These are phyloP conservation scores for Yoshiicerus persimilis DNA, from an alignment of 1,140 invertebrate genomes.

Conservation along the genomic window DNA sequence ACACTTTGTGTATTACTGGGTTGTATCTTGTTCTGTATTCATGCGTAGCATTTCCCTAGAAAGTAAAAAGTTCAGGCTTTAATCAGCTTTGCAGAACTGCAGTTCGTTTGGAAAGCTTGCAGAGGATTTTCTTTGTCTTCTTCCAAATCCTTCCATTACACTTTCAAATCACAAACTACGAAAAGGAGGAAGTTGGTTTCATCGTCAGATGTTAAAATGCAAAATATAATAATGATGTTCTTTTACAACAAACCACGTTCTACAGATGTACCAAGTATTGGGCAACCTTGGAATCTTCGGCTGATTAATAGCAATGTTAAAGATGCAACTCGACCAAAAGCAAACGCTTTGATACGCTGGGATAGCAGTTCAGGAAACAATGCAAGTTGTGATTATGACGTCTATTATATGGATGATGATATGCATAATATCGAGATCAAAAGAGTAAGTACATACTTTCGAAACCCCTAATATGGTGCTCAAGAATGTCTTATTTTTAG, in stretches of 20 bases:
- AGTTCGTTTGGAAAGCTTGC: too few species aligned
- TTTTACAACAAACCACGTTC: neutral
- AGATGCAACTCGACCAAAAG: neutral
- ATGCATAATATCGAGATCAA: neutral
- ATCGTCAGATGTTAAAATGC: neutral
- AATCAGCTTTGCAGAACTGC: too few species aligned
- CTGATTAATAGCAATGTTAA: neutral
- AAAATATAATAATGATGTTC: neutral
- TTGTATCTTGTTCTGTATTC: too few species aligned
- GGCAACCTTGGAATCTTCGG: neutral
- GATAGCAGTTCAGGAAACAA: slow-evolving; percentile 36
- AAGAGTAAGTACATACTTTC: slow-evolving; percentile 3
- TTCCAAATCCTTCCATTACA: too few species aligned
- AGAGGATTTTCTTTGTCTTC: too few species aligned
- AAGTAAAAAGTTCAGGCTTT: too few species aligned
- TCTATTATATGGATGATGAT: slow-evolving; percentile 23
- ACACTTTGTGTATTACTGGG: too few species aligned
- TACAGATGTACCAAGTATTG: neutral
- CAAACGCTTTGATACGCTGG: slow-evolving; percentile 36
- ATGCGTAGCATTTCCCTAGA: too few species aligned
- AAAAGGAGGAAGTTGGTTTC: too few species aligned
- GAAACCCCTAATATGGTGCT: too few species aligned
- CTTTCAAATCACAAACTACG: too few species aligned
- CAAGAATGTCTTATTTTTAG: too few species aligned
- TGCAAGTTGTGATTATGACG: slow-evolving; percentile 39